A percentile compares a stretch with the other conserved stretches of the same genome.
phyloP scores from a whole-genome alignment of 1,140 invertebrate genomes.

The Bicyclus anynana region DNA sequence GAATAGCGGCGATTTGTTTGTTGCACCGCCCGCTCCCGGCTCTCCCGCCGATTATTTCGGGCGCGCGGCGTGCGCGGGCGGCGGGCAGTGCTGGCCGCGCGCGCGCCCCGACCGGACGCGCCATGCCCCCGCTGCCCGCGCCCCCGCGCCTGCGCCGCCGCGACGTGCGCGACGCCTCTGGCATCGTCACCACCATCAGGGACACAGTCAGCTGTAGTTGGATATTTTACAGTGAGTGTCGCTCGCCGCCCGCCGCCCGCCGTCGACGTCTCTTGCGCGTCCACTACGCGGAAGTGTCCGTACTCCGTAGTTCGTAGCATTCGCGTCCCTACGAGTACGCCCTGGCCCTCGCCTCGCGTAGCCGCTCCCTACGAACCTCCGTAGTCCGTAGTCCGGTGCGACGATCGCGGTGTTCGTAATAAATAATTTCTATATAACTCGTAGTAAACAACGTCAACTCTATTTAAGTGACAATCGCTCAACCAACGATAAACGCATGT shows the following conservation, averaged over 20 bases:
- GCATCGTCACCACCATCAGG: conserved; percentile 77
- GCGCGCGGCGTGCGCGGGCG: conserved; percentile 42
- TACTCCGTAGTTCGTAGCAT: conserved; percentile 31
- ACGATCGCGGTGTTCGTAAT: background rate
- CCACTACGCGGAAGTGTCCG: conserved; percentile 34
- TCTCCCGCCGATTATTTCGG: conserved; percentile 72
- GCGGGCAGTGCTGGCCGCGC: conserved; percentile 54
- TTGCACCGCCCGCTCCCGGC: conserved; percentile 73
- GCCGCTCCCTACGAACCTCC: conserved; percentile 4
- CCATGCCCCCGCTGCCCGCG: conserved; percentile 60
- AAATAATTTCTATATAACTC: background rate
- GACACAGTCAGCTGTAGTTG: conserved; percentile 80
- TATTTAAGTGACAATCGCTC: background rate
- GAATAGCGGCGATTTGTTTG: conserved; percentile 74
- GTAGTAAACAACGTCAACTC: background rate
- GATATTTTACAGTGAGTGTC: conserved; percentile 80
- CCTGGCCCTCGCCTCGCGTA: conserved; percentile 10
- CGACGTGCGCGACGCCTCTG: conserved; percentile 78
- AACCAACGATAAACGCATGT: conserved; percentile 2
- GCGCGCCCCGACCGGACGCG: conserved; percentile 52
- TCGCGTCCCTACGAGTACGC: conserved; percentile 28
- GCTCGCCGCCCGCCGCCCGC: conserved; percentile 2
- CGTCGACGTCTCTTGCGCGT: conserved; percentile 9
- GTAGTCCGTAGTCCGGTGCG: background rate
- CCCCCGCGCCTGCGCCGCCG: conserved; percentile 63